These are phyloP conservation scores for Plagiodera versicolora DNA, from an alignment of 2,888 invertebrate genomes.

Conservation along the genomic window DNA sequence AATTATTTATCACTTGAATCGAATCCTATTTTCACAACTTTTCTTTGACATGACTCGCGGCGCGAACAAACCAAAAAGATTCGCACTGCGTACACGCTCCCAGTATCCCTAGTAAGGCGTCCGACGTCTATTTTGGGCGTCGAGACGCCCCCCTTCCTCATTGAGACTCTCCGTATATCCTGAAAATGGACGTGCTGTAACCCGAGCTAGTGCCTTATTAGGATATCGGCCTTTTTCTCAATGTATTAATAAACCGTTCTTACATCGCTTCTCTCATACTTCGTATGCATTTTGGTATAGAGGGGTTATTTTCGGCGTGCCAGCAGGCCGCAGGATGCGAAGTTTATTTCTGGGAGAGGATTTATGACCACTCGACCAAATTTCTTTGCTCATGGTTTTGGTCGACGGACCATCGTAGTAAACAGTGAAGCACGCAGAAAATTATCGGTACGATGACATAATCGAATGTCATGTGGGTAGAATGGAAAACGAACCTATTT, in stretches of 20 bases:
- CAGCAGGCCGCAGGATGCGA: conserved; percentile 7
- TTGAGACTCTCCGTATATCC: conserved; percentile 56
- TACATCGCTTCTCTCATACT: conserved; percentile 43
- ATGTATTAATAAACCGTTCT: conserved; percentile 55
- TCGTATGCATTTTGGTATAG: conserved; percentile 32
- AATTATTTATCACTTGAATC: not conserved
- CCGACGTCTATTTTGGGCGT: conserved; percentile 50
- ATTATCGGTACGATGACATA: too few species aligned
- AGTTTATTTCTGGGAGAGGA: not conserved
- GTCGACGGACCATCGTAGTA: too few species aligned
- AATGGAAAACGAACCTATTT: too few species aligned
- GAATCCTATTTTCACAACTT: not conserved
- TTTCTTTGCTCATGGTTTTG: not conserved
- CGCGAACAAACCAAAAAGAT: conserved; percentile 25
- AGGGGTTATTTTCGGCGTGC: conserved; percentile 49
- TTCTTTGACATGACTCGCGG: not conserved
- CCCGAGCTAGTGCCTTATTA: conserved; percentile 71
- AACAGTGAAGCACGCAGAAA: too few species aligned
- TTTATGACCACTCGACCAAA: not conserved
- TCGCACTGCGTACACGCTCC: conserved; percentile 29
- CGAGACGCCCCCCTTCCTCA: conserved; percentile 52
- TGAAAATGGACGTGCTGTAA: conserved; percentile 68
- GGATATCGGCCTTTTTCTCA: conserved; percentile 56
- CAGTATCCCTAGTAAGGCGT: conserved; percentile 50
- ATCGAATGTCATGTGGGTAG: too few species aligned